These are phyloP conservation scores for Rana temporaria DNA, from an alignment of 2,113 vertebrate species.

Conservation along the genomic window DNA sequence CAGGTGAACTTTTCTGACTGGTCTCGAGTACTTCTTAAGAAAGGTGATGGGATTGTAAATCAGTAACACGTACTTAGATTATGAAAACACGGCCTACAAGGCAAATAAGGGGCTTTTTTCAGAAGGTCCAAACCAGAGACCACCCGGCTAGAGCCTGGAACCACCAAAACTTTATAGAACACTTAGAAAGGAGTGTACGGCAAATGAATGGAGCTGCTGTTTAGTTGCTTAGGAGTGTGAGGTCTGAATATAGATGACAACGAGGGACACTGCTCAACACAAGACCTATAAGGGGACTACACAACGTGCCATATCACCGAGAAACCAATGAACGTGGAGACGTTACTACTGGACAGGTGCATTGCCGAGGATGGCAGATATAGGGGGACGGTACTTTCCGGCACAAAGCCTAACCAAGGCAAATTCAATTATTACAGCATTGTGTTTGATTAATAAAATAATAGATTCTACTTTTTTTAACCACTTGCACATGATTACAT, in stretches of 20 bases:
- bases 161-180: constrained; percentile 18
- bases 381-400: too few species aligned
- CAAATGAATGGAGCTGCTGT: constrained; percentile 28
- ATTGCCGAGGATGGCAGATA: too few species aligned
- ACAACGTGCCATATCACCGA: too few species aligned
- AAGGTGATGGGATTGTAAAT: constrained; percentile 16
- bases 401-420: too few species aligned
- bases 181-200: constrained; percentile 20
- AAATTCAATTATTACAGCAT: too few species aligned
- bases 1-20: neutral
- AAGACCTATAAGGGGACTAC: too few species aligned
- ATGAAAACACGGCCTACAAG: constrained; percentile 9
- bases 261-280: neutral
- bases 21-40: neutral
- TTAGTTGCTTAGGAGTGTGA: constrained; percentile 29
- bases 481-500: too few species aligned
- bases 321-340: too few species aligned
- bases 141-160: constrained; percentile 9
- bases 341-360: too few species aligned
- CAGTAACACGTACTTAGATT: constrained; percentile 28
- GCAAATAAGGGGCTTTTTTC: constrained; percentile 25
- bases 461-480: too few species aligned
- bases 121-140: constrained; percentile 12
- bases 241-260: constrained; percentile 8
- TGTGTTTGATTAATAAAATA: too few species aligned